These are phyloP conservation scores for Pachycephala philippinensis DNA, from an alignment of 2,113 vertebrate genomes.

Conservation along the genomic window DNA sequence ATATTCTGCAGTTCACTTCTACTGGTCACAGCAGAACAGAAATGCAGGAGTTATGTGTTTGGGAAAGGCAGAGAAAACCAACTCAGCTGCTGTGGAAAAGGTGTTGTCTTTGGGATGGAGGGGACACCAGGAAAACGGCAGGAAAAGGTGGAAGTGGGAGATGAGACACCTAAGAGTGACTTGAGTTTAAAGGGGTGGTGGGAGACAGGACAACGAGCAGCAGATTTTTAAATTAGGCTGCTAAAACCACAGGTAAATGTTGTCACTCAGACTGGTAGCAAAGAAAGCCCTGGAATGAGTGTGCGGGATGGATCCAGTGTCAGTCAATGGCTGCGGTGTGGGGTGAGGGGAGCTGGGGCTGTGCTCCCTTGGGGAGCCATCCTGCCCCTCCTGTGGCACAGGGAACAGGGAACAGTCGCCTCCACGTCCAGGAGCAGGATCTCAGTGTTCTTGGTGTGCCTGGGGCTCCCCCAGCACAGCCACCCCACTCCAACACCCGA, in stretches of 20 bases:
- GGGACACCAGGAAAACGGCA: not conserved
- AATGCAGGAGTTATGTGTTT: not conserved
- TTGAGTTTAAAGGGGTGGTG: not conserved
- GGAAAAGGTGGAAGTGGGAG: not conserved
- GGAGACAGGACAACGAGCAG: not conserved
- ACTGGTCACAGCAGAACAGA: not conserved
- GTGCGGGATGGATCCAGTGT: not conserved
- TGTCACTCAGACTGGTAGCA: not conserved
- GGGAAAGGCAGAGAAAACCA: not conserved
- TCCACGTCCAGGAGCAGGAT: not conserved
- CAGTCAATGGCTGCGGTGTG: not conserved
- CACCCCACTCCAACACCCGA: fast-evolving
- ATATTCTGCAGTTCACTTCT: not conserved
- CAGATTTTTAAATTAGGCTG: not conserved
- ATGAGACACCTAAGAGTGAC: not conserved
- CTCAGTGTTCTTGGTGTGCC: not conserved
- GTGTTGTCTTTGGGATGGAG: not conserved
- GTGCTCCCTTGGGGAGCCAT: not conserved
- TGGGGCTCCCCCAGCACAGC: not conserved
- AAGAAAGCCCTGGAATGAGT: not conserved
- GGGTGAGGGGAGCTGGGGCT: not conserved
- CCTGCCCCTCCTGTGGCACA: not conserved
- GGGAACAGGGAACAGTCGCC: not conserved
- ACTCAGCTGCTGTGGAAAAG: not conserved
- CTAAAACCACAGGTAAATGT: not conserved